Evolutionary conservation across 2,797 vertebrate species (phyloP).

Genomic region (Sebastes trivittatus): DNA sequence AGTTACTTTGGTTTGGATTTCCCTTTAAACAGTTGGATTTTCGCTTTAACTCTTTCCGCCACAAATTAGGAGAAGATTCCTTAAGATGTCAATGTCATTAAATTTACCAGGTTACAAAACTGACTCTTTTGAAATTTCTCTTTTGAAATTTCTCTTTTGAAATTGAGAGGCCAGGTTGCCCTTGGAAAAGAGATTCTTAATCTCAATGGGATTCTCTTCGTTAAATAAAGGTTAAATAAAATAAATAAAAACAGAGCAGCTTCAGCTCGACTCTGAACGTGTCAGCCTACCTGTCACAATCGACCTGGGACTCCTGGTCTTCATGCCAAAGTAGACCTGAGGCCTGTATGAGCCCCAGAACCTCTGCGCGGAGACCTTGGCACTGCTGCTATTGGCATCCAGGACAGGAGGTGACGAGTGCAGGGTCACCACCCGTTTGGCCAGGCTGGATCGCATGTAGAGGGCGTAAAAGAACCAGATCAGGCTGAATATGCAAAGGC

Average conservation of each 20-base stretch:
- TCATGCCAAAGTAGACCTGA: slow-evolving; percentile 97
- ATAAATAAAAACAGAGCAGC: not conserved
- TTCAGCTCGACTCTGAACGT: not conserved
- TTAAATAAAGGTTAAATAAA: no score
- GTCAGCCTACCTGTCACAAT: slow-evolving; percentile 85
- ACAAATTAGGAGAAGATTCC: not conserved
- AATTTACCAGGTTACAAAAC: not conserved
- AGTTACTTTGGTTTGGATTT: not conserved
- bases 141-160: not conserved
- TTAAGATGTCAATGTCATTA: not conserved
- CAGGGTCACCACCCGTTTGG: slow-evolving; percentile 83
- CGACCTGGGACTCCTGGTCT: slow-evolving; percentile 89
- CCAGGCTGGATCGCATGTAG: slow-evolving; percentile 82
- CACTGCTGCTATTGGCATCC: slow-evolving; percentile 79
- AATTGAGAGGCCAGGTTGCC: not conserved
- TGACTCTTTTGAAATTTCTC: not conserved
- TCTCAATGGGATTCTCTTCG: no score
- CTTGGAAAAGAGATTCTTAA: no score
- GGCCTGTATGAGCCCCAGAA: slow-evolving; percentile 97
- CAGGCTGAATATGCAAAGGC: slow-evolving; percentile 85
- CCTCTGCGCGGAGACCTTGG: slow-evolving; percentile 80
- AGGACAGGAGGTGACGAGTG: slow-evolving; percentile 84
- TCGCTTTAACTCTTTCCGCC: not conserved
- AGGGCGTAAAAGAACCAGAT: slow-evolving; percentile 86
- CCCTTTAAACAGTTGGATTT: not conserved